Percentiles rank a stretch among this genome's conserved stretches.
Conservation (phyloP, 1,140 invertebrate species). For the Gonatopus flavifemur region DNA sequence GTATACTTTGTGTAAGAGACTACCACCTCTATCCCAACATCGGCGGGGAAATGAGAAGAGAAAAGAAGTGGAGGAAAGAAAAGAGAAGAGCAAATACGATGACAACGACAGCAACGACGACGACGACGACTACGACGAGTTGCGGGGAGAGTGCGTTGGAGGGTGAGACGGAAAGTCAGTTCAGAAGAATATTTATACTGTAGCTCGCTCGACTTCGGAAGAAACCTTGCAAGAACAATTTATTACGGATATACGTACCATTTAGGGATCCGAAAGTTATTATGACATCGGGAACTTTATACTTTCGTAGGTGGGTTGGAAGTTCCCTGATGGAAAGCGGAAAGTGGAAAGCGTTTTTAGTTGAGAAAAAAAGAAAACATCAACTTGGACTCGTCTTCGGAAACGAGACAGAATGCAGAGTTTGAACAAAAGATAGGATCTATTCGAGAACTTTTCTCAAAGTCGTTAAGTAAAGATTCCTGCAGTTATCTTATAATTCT, state of each 20-base stretch:
- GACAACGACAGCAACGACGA: no score
- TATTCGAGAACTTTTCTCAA: no score
- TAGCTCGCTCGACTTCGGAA: constrained; percentile 43
- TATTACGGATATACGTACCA: constrained; percentile 55
- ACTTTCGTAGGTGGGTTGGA: no score
- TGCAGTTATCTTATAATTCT: no score
- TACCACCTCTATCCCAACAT: not conserved
- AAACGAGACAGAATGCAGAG: no score
- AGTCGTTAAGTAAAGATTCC: no score
- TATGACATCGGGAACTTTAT: constrained; percentile 53
- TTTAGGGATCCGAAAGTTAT: constrained; percentile 52
- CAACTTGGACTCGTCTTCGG: no score
- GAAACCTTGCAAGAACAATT: constrained; percentile 54
- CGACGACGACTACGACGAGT: not conserved
- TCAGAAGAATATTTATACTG: constrained; percentile 45
- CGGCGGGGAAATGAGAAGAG: constrained; percentile 4
- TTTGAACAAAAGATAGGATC: no score
- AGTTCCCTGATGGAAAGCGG: no score
- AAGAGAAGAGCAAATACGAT: constrained; percentile 16
- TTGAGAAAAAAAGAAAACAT: no score
- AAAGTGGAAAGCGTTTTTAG: no score
- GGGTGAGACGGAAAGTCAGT: constrained; percentile 20
- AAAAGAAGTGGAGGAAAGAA: constrained; percentile 5
- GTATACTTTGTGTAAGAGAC: constrained; percentile 19
- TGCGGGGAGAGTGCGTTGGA: not conserved